phyloP scores from a whole-genome alignment of 2,797 vertebrate genomes.

The Buceros bicornis region DNA sequence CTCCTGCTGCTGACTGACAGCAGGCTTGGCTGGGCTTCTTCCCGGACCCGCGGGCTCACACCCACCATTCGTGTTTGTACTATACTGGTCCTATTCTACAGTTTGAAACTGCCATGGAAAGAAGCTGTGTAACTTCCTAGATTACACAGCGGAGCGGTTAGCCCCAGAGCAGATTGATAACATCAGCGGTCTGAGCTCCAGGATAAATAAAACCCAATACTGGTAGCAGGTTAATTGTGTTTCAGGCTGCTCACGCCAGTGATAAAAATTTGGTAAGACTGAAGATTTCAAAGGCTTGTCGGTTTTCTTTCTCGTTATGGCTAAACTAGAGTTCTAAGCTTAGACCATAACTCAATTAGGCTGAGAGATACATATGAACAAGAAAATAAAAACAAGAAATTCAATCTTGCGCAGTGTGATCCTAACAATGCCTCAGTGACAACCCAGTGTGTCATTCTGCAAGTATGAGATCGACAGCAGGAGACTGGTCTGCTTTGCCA shows the following conservation, averaged over 20 bases:
- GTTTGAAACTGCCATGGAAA: background rate
- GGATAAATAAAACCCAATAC: conserved; percentile 32
- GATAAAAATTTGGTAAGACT: conserved; percentile 14
- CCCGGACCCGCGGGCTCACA: too few relatives aligned
- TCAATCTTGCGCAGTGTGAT: background rate
- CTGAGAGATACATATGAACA: background rate
- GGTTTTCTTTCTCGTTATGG: background rate
- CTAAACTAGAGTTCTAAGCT: background rate
- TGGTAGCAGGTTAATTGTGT: background rate
- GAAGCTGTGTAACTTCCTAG: background rate
- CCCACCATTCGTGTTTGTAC: background rate
- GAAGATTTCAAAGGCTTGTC: background rate
- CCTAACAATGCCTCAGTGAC: background rate
- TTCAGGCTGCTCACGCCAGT: background rate
- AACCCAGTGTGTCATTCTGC: background rate
- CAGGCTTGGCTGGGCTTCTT: too few relatives aligned
- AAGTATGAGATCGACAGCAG: background rate
- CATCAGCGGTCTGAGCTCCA: background rate
- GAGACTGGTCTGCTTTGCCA: background rate
- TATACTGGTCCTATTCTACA: background rate
- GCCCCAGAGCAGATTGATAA: conserved; percentile 42
- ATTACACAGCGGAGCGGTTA: conserved; percentile 12
- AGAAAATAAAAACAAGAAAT: background rate
- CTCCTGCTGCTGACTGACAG: too few relatives aligned
- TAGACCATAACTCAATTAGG: background rate